Evolutionary conservation across 1,140 invertebrate genomes (phyloP), one percentile per base, ranked within the genome.

Genomic region (Neelides sp.): DNA sequence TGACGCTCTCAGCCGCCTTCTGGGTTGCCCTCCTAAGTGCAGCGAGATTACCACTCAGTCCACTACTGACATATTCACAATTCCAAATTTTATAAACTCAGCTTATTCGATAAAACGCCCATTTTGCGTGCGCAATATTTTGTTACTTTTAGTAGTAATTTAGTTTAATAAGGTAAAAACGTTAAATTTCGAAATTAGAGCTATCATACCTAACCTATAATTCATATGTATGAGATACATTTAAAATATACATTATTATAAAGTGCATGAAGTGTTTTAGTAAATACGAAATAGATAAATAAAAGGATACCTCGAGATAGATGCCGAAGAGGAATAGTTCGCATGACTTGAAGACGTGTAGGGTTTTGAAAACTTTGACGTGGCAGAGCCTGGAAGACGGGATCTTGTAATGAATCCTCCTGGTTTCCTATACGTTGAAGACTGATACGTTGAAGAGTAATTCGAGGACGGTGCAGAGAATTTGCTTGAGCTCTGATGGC

Each of bases 1-100:
- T 55, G 2, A 55, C 53, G 26, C 5, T 37, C 27, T 43, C 48
- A n/a, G 53, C 53, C 34, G 53, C 48, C 8, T 30, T 46, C 36
- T 47, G 48, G 8, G 53, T 47, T 8, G 43, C 28, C 36, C 43
- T 48, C 5, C 47, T 24, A 10, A 54, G 27, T 28, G 45, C 51
- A 20, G 52, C 37, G 42, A 48, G 41, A n/a, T 17, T 36, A 19
- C 42, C 28, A 2, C 40, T 47, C 30, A 49, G 19, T 22, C 34
- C 34, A 10, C 26, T 2, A 22, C 35, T 13, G 39, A 42, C 5
- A 15, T 26, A 15, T 13, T 28, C 19, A 17, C 48, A 24, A 20
- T 28, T 3, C 37, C 48, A 3, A 17, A 20, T 20, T 23, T 23
- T 22, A 34, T 8, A 32, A 32, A 4, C 28, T 17, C 36, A 39